A percentile compares a stretch with the other conserved stretches of the same genome.
Evolutionary conservation across 2,888 invertebrate species (phyloP).

Genomic region (Creontiades dilutus): DNA sequence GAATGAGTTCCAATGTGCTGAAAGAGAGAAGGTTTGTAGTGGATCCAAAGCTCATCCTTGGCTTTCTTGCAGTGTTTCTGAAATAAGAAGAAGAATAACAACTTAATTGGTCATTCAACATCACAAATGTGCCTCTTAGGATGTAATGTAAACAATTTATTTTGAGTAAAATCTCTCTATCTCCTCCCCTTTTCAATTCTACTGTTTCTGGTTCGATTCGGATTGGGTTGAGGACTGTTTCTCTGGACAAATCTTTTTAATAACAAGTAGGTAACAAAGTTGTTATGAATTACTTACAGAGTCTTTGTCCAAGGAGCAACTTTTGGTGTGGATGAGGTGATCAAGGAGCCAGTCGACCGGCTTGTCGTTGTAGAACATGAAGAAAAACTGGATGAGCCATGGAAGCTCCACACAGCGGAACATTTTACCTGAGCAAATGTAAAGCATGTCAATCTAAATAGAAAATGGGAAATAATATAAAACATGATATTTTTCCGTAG

Average conservation of each 20-base stretch:
- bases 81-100: not conserved
- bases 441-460: too few relatives aligned
- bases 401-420: slow-evolving; percentile 93
- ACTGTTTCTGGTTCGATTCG: too few relatives aligned
- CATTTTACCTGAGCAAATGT: slow-evolving; percentile 90
- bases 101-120: too few relatives aligned
- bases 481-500: too few relatives aligned
- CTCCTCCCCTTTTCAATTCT: too few relatives aligned
- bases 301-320: slow-evolving; percentile 90
- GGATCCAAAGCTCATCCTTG: slow-evolving; percentile 89
- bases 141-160: too few relatives aligned
- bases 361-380: slow-evolving; percentile 97
- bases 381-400: slow-evolving; percentile 92
- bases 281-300: slow-evolving; percentile 81
- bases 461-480: too few relatives aligned
- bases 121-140: too few relatives aligned
- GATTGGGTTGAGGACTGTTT: too few relatives aligned
- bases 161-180: too few relatives aligned
- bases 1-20: slow-evolving; percentile 97
- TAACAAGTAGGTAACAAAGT: too few relatives aligned
- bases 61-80: slow-evolving; percentile 90
- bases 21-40: slow-evolving; percentile 94
- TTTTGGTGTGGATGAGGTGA: slow-evolving; percentile 91
- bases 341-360: slow-evolving; percentile 98
- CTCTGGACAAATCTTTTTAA: too few relatives aligned